Conservation (phyloP, 2,888 invertebrate genomes). For the Tenthredo notha region DNA sequence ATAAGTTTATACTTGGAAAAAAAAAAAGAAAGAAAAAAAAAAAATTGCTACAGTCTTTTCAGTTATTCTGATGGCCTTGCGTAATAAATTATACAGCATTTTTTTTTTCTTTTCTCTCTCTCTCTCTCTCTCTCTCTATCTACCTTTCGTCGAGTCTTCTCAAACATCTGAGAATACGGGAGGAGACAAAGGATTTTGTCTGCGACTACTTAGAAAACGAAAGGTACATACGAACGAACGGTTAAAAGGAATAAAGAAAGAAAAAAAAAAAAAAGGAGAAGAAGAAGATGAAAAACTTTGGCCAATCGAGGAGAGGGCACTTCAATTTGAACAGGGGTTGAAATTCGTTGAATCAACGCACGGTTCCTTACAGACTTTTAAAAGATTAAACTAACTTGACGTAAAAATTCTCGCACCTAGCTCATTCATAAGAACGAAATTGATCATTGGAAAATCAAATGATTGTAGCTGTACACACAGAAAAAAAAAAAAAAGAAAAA, state of each 20-base stretch:
- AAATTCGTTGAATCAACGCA: slow-evolving; percentile 42
- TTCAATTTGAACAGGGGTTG: slow-evolving; percentile 39
- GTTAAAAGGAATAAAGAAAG: neutral
- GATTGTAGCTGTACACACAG: neutral
- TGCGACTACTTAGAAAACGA: slow-evolving; percentile 36
- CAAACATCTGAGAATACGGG: slow-evolving; percentile 8
- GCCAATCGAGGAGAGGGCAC: slow-evolving; percentile 26
- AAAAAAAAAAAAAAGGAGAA: neutral
- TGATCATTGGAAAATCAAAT: neutral
- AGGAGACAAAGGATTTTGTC: slow-evolving; percentile 39
- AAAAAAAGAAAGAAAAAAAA: neutral
- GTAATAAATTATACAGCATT: slow-evolving; percentile 22
- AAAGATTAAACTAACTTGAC: neutral
- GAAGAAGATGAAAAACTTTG: neutral
- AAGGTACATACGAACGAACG: slow-evolving; percentile 26
- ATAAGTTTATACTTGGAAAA: neutral
- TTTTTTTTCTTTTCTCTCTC: neutral
- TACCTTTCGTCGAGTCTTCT: neutral
- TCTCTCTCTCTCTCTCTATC: neutral
- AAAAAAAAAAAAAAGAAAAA: neutral
- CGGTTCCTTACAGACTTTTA: neutral
- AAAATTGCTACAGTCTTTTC: neutral
- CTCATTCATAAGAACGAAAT: neutral
- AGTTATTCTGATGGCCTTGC: neutral
- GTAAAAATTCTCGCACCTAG: neutral